These are phyloP conservation scores for Tetraodon nigroviridis DNA, from an alignment of 2,113 vertebrate genomes.

Conservation along the genomic window DNA sequence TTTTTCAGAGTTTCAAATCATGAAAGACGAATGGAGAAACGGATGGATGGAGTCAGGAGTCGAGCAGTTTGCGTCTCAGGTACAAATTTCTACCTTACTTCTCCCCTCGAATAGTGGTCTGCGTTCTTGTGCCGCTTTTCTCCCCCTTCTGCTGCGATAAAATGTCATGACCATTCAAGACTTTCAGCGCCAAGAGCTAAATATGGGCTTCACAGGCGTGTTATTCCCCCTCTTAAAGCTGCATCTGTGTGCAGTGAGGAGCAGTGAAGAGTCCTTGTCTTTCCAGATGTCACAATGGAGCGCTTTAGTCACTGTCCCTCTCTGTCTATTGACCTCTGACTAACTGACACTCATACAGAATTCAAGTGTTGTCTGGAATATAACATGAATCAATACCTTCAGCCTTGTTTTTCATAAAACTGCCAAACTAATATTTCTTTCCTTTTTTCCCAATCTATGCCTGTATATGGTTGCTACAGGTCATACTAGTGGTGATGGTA, in stretches of 20 bases:
- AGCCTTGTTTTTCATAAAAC: not conserved
- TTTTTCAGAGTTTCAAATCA: slow-evolving; percentile 87
- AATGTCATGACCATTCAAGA: slow-evolving; percentile 48
- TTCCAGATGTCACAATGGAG: slow-evolving; percentile 62
- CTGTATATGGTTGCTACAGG: slow-evolving; percentile 56
- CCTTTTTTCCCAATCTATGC: slow-evolving; percentile 28
- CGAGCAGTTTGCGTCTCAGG: slow-evolving; percentile 93
- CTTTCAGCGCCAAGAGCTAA: slow-evolving; percentile 17
- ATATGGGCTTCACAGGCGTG: slow-evolving; percentile 46
- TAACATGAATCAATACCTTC: not conserved
- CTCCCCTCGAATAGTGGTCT: not conserved
- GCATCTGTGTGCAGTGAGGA: slow-evolving; percentile 41
- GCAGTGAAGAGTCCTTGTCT: slow-evolving; percentile 63
- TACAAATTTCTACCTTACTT: slow-evolving; percentile 47
- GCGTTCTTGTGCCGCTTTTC: not conserved
- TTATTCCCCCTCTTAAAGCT: not conserved
- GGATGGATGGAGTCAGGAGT: slow-evolving; percentile 82
- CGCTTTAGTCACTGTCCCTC: slow-evolving; percentile 59
- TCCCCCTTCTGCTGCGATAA: slow-evolving; percentile 22
- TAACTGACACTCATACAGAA: slow-evolving; percentile 15
- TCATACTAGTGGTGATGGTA: slow-evolving; percentile 73
- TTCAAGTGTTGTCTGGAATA: not conserved
- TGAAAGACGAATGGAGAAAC: slow-evolving; percentile 88
- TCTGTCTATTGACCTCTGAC: slow-evolving; percentile 44
- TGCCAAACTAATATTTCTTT: slow-evolving; percentile 42